Conservation (phyloP, 2,888 invertebrate species). For the Oligia latruncula region DNA sequence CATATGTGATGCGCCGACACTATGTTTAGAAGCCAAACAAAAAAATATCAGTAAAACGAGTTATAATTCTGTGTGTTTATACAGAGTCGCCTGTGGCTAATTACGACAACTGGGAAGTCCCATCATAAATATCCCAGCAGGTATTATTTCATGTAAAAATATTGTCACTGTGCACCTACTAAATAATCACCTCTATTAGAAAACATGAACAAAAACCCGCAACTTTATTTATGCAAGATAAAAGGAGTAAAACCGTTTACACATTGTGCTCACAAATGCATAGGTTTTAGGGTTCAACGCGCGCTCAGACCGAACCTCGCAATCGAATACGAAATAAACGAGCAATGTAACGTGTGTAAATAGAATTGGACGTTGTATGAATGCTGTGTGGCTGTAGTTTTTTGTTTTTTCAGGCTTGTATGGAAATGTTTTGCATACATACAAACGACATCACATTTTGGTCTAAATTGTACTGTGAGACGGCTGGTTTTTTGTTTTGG, state of each 20-base stretch:
- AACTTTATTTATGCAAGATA: slow-evolving; percentile 62
- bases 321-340: slow-evolving; percentile 61
- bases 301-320: slow-evolving; percentile 40
- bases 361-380: slow-evolving; percentile 57
- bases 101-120: slow-evolving; percentile 15
- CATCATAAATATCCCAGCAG: slow-evolving; percentile 16
- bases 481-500: slow-evolving; percentile 28
- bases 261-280: slow-evolving; percentile 67
- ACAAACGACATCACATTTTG: slow-evolving; percentile 48
- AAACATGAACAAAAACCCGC: slow-evolving; percentile 54
- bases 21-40: not conserved
- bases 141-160: slow-evolving; percentile 37
- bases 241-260: slow-evolving; percentile 61
- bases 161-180: slow-evolving; percentile 23
- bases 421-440: slow-evolving; percentile 53
- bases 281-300: slow-evolving; percentile 65
- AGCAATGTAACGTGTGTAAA: slow-evolving; percentile 53
- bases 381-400: slow-evolving; percentile 39
- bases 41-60: not conserved
- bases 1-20: too few species aligned
- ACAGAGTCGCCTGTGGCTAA: slow-evolving; percentile 24
- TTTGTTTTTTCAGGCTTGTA: slow-evolving; percentile 44
- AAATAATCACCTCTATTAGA: slow-evolving; percentile 53
- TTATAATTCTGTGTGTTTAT: not conserved
- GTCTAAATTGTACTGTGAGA: slow-evolving; percentile 27